phyloP scores from a whole-genome alignment of 2,888 invertebrate species.

The Fragum sueziense region DNA sequence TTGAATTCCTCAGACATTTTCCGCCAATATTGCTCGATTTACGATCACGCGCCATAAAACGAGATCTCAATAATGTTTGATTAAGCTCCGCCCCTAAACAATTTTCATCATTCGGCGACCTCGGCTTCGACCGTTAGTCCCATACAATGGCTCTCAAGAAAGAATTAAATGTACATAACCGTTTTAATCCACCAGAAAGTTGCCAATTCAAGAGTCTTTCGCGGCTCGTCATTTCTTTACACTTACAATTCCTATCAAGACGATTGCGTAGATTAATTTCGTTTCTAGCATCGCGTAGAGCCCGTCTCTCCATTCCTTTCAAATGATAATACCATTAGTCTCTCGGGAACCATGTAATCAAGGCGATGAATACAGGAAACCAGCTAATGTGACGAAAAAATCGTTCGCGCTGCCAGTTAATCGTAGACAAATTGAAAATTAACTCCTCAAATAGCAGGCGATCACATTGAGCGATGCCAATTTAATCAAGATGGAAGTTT shows the following conservation, averaged over 20 bases:
- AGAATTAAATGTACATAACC: slow-evolving; percentile 62
- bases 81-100: slow-evolving; percentile 17
- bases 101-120: slow-evolving; percentile 14
- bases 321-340: slow-evolving; percentile 62
- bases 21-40: slow-evolving; percentile 20
- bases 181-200: slow-evolving; percentile 55
- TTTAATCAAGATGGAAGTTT: slow-evolving; percentile 74
- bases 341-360: slow-evolving; percentile 60
- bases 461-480: slow-evolving; percentile 74
- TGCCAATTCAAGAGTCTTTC: slow-evolving; percentile 51
- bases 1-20: slow-evolving; percentile 9
- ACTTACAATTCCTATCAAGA: slow-evolving; percentile 60
- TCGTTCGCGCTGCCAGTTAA: slow-evolving; percentile 74
- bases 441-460: slow-evolving; percentile 80
- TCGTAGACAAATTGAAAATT: slow-evolving; percentile 81
- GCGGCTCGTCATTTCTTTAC: slow-evolving; percentile 54
- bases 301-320: slow-evolving; percentile 51
- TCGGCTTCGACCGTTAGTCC: slow-evolving; percentile 11
- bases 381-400: slow-evolving; percentile 69
- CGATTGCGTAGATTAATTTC: slow-evolving; percentile 58
- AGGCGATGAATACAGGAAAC: slow-evolving; percentile 54
- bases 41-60: slow-evolving; percentile 11
- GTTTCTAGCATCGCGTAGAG: slow-evolving; percentile 50
- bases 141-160: slow-evolving; percentile 46
- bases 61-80: slow-evolving; percentile 19